A percentile compares a stretch with the other conserved stretches of the same genome.
Conservation (phyloP, 2,797 vertebrate species). For the Limosa lapponica region DNA sequence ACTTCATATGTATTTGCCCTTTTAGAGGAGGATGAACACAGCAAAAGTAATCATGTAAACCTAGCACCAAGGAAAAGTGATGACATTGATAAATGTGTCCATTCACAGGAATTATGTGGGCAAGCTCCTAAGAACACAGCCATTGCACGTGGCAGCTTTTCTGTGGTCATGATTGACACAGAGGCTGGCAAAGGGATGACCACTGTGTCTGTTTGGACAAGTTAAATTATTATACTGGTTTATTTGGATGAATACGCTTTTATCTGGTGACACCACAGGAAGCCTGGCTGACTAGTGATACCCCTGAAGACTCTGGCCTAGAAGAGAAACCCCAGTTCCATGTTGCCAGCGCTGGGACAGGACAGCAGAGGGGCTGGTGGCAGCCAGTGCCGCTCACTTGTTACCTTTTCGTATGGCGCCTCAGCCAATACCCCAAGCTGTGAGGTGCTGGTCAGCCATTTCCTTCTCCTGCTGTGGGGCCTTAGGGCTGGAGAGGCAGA, state of each 20-base stretch:
- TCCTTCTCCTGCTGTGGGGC: neutral
- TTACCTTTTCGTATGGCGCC: fast-evolving
- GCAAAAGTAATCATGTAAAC: neutral
- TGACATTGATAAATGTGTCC: neutral
- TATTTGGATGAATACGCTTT: neutral
- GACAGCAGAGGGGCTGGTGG: fast-evolving
- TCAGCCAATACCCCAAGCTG: too few species aligned
- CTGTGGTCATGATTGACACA: fast-evolving
- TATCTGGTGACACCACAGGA: neutral
- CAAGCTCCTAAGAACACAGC: neutral
- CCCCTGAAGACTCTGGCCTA: neutral
- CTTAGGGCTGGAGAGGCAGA: too few species aligned
- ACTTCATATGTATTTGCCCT: neutral
- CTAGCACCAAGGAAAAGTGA: neutral
- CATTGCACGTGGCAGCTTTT: neutral
- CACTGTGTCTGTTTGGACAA: neutral
- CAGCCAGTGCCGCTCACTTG: neutral
- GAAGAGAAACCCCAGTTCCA: fast-evolving
- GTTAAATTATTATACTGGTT: neutral
- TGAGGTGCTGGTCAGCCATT: fast-evolving
- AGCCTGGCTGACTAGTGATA: too few species aligned
- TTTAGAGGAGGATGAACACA: fast-evolving
- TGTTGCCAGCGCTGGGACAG: fast-evolving
- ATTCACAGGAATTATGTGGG: neutral
- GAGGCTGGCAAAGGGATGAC: fast-evolving